Conservation (phyloP, 2,113 vertebrate genomes). For the Todiramphus saurophagus region DNA sequence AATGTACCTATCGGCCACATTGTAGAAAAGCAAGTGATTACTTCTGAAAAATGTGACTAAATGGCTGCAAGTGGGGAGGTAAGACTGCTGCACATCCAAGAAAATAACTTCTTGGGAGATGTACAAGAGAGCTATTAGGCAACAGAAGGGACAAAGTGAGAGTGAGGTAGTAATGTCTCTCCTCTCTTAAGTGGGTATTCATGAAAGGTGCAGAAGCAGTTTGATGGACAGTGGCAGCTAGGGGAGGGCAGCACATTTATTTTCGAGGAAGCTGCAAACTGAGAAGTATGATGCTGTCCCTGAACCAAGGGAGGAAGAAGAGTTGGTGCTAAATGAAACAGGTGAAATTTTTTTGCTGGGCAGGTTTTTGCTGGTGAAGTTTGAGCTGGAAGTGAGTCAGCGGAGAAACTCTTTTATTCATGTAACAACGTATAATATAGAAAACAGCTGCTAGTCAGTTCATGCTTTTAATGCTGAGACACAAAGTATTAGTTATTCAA, state of each 20-base stretch:
- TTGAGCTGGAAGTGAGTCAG: not conserved
- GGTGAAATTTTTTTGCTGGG: not conserved
- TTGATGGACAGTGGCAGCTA: not conserved
- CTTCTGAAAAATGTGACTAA: not conserved
- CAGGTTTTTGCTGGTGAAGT: not conserved
- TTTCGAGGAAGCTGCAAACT: not conserved
- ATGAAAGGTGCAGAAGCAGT: not conserved
- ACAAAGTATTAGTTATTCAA: not conserved
- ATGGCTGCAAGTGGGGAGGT: not conserved
- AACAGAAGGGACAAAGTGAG: not conserved
- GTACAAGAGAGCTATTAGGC: not conserved
- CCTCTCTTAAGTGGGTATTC: not conserved
- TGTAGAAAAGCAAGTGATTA: not conserved
- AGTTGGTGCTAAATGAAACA: not conserved
- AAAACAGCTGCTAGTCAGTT: not conserved
- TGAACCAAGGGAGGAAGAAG: not conserved
- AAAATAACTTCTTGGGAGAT: not conserved
- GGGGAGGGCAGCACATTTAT: not conserved
- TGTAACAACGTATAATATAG: not conserved
- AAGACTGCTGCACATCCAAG: not conserved
- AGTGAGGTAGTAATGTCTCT: not conserved
- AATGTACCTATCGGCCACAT: not conserved
- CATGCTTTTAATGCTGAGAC: not conserved
- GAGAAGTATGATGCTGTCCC: rapidly evolving
- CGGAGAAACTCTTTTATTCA: not conserved